Evolutionary conservation across 2,113 vertebrate species (phyloP).

Genomic region (Heterotilapia buettikoferi): DNA sequence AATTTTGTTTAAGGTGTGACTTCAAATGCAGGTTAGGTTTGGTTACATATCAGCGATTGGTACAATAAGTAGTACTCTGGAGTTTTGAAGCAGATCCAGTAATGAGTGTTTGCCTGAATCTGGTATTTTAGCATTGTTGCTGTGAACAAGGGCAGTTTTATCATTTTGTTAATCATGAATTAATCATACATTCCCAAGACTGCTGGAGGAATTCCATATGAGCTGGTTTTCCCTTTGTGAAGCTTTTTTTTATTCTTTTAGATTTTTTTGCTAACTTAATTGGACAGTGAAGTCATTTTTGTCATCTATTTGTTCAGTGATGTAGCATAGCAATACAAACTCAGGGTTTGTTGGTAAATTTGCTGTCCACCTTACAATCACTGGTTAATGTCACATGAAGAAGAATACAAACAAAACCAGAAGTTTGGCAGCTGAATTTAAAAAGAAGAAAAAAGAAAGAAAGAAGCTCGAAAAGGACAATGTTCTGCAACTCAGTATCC

Average conservation of each 20-base stretch:
- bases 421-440: not conserved
- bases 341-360: not conserved
- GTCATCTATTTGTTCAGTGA: not conserved
- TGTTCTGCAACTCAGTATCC: not conserved
- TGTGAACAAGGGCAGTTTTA: not conserved
- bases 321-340: not conserved
- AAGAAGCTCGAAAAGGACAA: not conserved
- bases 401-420: not conserved
- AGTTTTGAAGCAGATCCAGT: not conserved
- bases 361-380: not conserved
- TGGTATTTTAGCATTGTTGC: not conserved
- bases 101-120: not conserved
- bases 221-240: not conserved
- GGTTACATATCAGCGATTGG: not conserved
- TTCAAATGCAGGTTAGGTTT: not conserved
- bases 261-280: not conserved
- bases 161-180: not conserved
- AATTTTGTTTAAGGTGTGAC: not conserved
- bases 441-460: not conserved
- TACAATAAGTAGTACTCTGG: not conserved
- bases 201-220: rapidly evolving
- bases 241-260: not conserved
- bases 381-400: not conserved
- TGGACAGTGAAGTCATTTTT: not conserved
- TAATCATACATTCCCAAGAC: not conserved